phyloP scores from a whole-genome alignment of 2,113 vertebrate genomes.

The cat (Felis catus) region F.catus_Fca126_mat1.0 CM031418.1:46716501-46717000 shows the following conservation, averaged over 20 bases:
- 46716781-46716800: conserved; percentile 44
- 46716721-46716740: conserved; percentile 48
- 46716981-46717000: conserved; percentile 34
- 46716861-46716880: conserved; percentile 31
- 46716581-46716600: background rate
- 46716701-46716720: conserved; percentile 7
- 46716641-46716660: conserved; percentile 36
- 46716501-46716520: background rate
- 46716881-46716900: conserved; percentile 50
- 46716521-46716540: background rate
- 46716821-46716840: conserved; percentile 23
- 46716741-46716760: conserved; percentile 55
- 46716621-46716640: conserved; percentile 20
- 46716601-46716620: background rate
- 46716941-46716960: conserved; percentile 57
- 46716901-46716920: conserved; percentile 51
- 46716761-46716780: conserved; percentile 38
- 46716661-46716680: background rate
- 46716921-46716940: conserved; percentile 61
- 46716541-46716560: background rate
- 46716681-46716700: conserved; percentile 37
- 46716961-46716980: conserved; percentile 51
- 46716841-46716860: conserved; percentile 37
- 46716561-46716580: background rate
- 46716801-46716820: conserved; percentile 28